Conservation (phyloP, 2,113 vertebrate genomes). For the Formicarius rufipectus region DNA sequence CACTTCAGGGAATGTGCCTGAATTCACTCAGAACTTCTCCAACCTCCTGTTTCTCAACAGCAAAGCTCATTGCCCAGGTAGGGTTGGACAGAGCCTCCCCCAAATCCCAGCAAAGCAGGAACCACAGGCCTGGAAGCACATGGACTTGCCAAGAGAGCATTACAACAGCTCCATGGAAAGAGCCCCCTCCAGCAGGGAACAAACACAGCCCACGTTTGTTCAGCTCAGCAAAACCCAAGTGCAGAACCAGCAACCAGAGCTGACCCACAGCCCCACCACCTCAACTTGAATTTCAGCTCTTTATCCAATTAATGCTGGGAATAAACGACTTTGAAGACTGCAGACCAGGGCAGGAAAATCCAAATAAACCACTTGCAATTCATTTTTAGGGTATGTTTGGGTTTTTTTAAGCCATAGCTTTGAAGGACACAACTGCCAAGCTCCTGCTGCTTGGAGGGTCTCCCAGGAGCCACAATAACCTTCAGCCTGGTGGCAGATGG, state of each 20-base stretch:
- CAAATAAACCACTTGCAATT: background rate
- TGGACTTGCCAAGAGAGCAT: background rate
- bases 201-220: accelerated
- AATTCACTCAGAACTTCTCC: background rate
- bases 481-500: background rate
- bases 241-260: background rate
- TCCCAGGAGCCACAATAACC: background rate
- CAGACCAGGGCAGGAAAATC: background rate
- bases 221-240: background rate
- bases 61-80: background rate
- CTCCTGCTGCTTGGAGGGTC: background rate
- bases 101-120: background rate
- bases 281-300: background rate
- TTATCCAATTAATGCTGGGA: background rate
- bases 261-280: background rate
- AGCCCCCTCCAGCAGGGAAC: background rate
- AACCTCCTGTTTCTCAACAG: background rate
- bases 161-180: background rate
- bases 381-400: background rate
- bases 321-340: background rate
- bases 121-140: background rate
- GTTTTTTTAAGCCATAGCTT: background rate
- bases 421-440: background rate
- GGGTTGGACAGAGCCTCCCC: background rate
- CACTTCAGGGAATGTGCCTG: background rate